phyloP scores from a whole-genome alignment of 2,888 invertebrate species.

The Synanthedon formicaeformis region DNA sequence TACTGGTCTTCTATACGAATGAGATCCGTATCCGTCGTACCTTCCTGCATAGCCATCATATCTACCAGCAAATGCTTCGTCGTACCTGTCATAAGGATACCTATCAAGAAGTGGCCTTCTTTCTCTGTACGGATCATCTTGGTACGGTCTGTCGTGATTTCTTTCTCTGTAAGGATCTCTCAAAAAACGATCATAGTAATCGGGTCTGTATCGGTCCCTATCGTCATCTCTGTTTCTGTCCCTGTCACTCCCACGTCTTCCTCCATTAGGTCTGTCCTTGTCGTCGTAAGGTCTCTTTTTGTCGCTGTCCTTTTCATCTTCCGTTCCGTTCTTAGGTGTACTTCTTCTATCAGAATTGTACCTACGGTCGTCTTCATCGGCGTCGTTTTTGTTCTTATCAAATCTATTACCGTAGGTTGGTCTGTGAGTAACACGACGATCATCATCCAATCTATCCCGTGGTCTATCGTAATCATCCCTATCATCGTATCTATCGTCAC shows the following conservation, averaged over 20 bases:
- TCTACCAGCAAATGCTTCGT: slow-evolving; percentile 18
- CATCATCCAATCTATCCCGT: slow-evolving; percentile 26
- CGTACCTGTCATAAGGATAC: slow-evolving; percentile 30
- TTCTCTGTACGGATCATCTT: slow-evolving; percentile 41
- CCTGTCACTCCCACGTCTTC: slow-evolving; percentile 27
- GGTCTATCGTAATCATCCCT: slow-evolving; percentile 1
- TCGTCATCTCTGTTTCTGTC: slow-evolving; percentile 44
- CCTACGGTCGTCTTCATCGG: slow-evolving; percentile 24
- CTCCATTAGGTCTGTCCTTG: slow-evolving; percentile 28
- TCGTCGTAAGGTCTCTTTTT: slow-evolving; percentile 35
- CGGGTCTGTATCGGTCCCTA: slow-evolving; percentile 52
- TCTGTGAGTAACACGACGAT: slow-evolving; percentile 28
- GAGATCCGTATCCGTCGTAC: slow-evolving; percentile 25
- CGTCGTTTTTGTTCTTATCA: slow-evolving; percentile 32
- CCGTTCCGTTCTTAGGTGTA: slow-evolving; percentile 39
- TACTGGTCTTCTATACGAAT: slow-evolving; percentile 34
- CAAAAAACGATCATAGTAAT: slow-evolving; percentile 53
- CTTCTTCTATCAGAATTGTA: slow-evolving; percentile 24
- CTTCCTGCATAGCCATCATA: slow-evolving; percentile 14
- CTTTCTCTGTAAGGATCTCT: slow-evolving; percentile 50
- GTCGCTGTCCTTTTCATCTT: slow-evolving; percentile 33
- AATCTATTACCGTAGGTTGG: slow-evolving; percentile 45
- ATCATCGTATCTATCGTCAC: slow-evolving; percentile 13
- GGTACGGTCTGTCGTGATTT: slow-evolving; percentile 26
- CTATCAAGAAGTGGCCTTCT: slow-evolving; percentile 43